phyloP scores from a whole-genome alignment of 2,113 vertebrate species.

The Pavo muticus region DNA sequence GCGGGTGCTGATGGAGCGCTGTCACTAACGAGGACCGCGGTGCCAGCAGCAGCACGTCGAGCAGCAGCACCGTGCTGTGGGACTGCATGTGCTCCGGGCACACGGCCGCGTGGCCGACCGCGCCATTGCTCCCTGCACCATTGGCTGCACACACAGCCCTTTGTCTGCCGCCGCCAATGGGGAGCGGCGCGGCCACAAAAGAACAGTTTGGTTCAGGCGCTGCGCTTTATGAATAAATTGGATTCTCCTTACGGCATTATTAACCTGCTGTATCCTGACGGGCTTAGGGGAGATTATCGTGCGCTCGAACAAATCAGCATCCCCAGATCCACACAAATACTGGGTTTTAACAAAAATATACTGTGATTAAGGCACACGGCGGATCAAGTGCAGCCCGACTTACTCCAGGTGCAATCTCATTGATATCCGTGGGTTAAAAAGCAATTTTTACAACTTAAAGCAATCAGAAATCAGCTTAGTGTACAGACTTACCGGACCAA shows the following conservation, averaged over 20 bases:
- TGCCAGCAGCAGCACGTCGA: neutral
- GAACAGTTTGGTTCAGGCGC: constrained; percentile 71
- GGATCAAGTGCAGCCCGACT: constrained; percentile 56
- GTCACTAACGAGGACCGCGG: constrained; percentile 26
- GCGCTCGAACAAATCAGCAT: constrained; percentile 65
- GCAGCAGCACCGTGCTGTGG: neutral
- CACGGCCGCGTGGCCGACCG: neutral
- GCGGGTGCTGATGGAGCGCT: constrained; percentile 51
- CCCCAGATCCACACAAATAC: constrained; percentile 64
- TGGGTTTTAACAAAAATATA: constrained; percentile 72
- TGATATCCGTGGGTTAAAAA: constrained; percentile 70
- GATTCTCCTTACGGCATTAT: constrained; percentile 69
- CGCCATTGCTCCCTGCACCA: neutral
- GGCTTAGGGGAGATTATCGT: constrained; percentile 70
- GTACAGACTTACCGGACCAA: constrained; percentile 62
- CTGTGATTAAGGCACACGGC: constrained; percentile 65
- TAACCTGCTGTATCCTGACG: constrained; percentile 72
- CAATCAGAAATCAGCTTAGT: constrained; percentile 72
- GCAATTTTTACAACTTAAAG: constrained; percentile 74
- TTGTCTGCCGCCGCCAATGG: constrained; percentile 45
- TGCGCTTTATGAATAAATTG: constrained; percentile 75
- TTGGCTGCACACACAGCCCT: neutral
- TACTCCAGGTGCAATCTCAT: constrained; percentile 69
- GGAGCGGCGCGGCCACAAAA: constrained; percentile 57
- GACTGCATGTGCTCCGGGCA: too few relatives aligned